These are phyloP conservation scores for Benitochromis conjunctus DNA, from an alignment of 2,113 vertebrate genomes.

Conservation along the genomic window DNA sequence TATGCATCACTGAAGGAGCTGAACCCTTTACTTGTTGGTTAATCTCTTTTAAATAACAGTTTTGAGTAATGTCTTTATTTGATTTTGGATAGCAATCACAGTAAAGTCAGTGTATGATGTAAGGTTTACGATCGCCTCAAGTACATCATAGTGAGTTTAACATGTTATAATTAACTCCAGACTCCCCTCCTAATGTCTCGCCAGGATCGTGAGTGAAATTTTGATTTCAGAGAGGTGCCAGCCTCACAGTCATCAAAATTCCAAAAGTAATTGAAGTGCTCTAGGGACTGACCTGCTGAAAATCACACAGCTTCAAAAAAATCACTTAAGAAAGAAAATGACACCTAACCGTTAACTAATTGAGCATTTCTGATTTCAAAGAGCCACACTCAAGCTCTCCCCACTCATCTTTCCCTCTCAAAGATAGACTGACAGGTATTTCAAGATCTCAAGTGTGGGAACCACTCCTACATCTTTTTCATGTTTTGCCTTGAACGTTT, in stretches of 20 bases:
- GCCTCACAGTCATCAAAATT: constrained; percentile 33
- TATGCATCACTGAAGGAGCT: background rate
- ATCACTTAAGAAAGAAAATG: constrained; percentile 30
- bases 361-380: constrained; percentile 60
- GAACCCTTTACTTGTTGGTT: background rate
- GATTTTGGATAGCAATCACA: constrained; percentile 8
- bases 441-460: constrained; percentile 30
- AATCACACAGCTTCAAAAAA: constrained; percentile 4
- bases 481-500: constrained; percentile 57
- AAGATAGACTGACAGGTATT: constrained; percentile 57
- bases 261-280: constrained; percentile 16
- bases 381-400: background rate
- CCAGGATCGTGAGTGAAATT: background rate
- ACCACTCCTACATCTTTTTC: constrained; percentile 47
- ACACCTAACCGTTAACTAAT: constrained; percentile 65
- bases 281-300: background rate
- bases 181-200: background rate
- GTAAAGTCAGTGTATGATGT: background rate
- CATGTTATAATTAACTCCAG: constrained; percentile 7
- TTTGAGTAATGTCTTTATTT: background rate
- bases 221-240: background rate
- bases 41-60: background rate
- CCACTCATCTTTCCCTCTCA: background rate
- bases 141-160: background rate
- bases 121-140: constrained; percentile 22